Base-by-base conservation (phyloP, 1,140 invertebrate species). In the Saccostrea glomerata region DNA sequence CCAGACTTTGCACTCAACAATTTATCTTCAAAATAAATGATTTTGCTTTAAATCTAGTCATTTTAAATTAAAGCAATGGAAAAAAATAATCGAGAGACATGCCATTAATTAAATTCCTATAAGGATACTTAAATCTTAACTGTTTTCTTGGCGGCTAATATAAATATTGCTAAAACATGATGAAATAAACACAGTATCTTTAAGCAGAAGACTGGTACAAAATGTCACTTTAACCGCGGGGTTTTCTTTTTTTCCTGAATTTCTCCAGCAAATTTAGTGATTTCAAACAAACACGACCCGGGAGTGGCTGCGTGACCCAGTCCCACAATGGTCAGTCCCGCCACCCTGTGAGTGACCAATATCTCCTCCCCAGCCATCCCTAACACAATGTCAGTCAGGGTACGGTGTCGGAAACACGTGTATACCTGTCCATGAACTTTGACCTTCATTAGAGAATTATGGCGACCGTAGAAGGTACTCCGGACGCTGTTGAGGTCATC, bases 241-340 rank as follows among this genome's bases (percentile, higher is more conserved):
- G 23, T 77, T 36, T 36, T 77, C 70, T 25, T 23, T 36, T 77
- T 77, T 77, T 77, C 70, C 13, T 77, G 70, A 77, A 84, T 84
- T 55, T 54, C 82, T n/a, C 23, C 3, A 15, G 47, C 20, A 60
- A 90, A 90, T 54, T 86, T 90, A 11, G 87, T 90, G 20, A 90
- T 87, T 84, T 90, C 89, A 83, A 88, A 90, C n/a, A 90, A 86
- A 40, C 86, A 88, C 11, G 89, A 90, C 9, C 89, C 89, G 0
- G 89, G 89, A 0, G 89, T 90, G 17, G 84, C 85, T 7, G 89
- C 82, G 56, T 90, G 89, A 11, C 82, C 73, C 20, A 90, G 36
- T 12, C 86, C 89, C 9, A 90, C 60, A n/a, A 90, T 77, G n/a
- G 47, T 86, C 55, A 90, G 63, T 4, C 84, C 89, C n/a, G 63